Conservation (phyloP, 2,888 invertebrate genomes). For the Asteroscopus sphinx region DNA sequence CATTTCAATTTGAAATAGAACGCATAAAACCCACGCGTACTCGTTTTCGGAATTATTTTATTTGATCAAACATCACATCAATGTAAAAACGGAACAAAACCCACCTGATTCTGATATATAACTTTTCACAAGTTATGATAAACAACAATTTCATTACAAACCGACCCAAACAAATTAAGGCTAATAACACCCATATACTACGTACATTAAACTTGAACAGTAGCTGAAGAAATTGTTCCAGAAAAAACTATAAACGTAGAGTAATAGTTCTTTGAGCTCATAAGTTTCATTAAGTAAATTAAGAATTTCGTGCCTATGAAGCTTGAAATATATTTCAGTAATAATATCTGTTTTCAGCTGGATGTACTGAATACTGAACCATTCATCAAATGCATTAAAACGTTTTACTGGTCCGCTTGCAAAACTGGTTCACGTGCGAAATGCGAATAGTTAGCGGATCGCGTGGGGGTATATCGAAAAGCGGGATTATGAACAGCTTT, state of each 20-base stretch:
- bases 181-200: slow-evolving; percentile 4
- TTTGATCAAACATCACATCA: background rate
- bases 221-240: slow-evolving; percentile 3
- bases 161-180: background rate
- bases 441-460: slow-evolving; percentile 61
- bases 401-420: slow-evolving; percentile 45
- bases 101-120: background rate
- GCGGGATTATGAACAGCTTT: slow-evolving; percentile 69
- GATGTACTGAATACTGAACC: slow-evolving; percentile 13
- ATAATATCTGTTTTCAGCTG: slow-evolving; percentile 35
- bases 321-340: slow-evolving; percentile 12
- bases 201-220: background rate
- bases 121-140: background rate
- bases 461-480: slow-evolving; percentile 71
- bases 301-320: background rate
- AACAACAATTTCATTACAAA: slow-evolving; percentile 7
- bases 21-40: background rate
- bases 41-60: background rate
- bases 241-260: slow-evolving; percentile 2
- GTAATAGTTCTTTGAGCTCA: too few species aligned
- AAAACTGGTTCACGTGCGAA: slow-evolving; percentile 66
- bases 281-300: too few species aligned
- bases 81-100: slow-evolving; percentile 7
- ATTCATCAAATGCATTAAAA: slow-evolving; percentile 52
- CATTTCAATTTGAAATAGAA: slow-evolving; percentile 9